phyloP scores from a whole-genome alignment of 2,888 invertebrate genomes.

The Parnassius smintheus region DNA sequence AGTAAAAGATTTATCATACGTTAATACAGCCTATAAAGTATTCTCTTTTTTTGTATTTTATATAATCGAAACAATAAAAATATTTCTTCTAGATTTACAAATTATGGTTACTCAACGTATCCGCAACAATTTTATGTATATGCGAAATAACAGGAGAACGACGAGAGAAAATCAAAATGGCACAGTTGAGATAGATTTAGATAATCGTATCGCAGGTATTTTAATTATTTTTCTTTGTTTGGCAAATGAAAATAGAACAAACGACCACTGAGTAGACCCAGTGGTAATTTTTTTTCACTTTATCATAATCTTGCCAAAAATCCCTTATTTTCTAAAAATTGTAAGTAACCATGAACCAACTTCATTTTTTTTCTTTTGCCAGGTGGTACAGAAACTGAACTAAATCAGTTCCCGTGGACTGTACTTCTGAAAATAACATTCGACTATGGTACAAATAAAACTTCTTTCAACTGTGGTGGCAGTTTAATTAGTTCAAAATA shows the following conservation, averaged over 20 bases:
- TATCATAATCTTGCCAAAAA: no score
- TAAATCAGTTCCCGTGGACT: slow-evolving; percentile 70
- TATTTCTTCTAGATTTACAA: slow-evolving; percentile 38
- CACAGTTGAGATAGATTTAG: slow-evolving; percentile 37
- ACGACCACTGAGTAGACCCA: no score
- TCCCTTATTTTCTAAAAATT: not conserved
- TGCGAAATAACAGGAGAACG: slow-evolving; percentile 21
- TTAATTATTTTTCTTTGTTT: not conserved
- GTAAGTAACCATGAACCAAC: not conserved
- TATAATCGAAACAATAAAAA: not conserved
- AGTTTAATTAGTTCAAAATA: slow-evolving; percentile 63
- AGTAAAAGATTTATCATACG: no score
- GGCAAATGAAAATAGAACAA: no score
- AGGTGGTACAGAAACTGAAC: slow-evolving; percentile 66
- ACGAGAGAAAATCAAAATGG: slow-evolving; percentile 30
- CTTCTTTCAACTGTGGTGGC: slow-evolving; percentile 62
- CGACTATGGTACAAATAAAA: slow-evolving; percentile 42
- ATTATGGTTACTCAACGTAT: slow-evolving; percentile 32
- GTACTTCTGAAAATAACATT: slow-evolving; percentile 57
- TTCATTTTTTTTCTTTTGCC: not conserved
- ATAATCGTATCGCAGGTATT: slow-evolving; percentile 49
- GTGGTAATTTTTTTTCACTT: no score
- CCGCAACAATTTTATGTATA: slow-evolving; percentile 22
- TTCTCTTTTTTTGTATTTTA: not conserved
- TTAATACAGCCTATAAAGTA: no score